A percentile compares a stretch with the other conserved stretches of the same genome.
Evolutionary conservation across 2,797 vertebrate species (phyloP).

Genomic region (Cossypha heuglini): DNA sequence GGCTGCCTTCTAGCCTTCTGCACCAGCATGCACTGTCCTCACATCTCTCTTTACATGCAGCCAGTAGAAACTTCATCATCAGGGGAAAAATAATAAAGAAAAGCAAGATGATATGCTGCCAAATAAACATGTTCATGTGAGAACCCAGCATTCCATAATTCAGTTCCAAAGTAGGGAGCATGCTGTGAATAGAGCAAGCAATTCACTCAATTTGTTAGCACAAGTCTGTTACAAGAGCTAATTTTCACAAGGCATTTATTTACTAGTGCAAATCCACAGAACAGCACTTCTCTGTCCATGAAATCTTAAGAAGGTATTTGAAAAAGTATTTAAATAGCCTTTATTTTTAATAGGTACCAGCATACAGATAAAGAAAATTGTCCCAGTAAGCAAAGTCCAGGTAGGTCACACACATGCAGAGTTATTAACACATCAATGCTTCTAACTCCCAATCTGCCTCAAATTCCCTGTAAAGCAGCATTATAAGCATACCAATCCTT

Average conservation of each 20-base stretch:
- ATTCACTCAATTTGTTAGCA: not conserved
- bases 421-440: not conserved
- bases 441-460: not conserved
- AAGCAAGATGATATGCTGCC: not conserved
- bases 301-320: not conserved
- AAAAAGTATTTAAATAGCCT: not conserved
- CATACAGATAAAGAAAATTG: not conserved
- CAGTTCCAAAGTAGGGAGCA: not conserved
- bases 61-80: fast-evolving
- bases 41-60: fast-evolving
- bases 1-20: not conserved
- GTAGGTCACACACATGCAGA: not conserved
- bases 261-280: not conserved
- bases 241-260: constrained; percentile 4
- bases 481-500: not conserved
- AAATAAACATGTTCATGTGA: not conserved
- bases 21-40: not conserved
- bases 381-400: not conserved
- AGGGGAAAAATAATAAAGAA: not conserved
- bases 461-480: not conserved
- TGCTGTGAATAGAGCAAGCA: not conserved
- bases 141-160: not conserved
- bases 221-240: not conserved
- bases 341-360: not conserved
- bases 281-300: not conserved